Conservation (phyloP, 2,888 invertebrate genomes). For the Andrena trimmerana region DNA sequence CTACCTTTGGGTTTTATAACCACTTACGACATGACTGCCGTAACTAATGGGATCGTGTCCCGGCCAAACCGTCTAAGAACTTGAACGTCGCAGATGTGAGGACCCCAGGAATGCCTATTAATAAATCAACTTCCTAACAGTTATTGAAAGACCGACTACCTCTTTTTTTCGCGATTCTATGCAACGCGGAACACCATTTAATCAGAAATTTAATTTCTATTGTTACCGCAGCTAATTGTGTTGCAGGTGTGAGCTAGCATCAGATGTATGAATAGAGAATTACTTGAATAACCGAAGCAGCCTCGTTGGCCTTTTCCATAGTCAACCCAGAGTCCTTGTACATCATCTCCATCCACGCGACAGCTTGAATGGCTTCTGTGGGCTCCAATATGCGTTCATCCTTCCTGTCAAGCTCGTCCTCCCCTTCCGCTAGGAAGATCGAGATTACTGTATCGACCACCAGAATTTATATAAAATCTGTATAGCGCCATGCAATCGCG, state of each 20-base stretch:
- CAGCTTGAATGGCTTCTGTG: slow-evolving; percentile 72
- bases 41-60: no score
- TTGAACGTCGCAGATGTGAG: no score
- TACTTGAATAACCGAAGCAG: slow-evolving; percentile 79
- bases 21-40: no score
- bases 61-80: no score
- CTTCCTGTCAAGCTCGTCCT: slow-evolving; percentile 26
- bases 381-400: slow-evolving; percentile 51
- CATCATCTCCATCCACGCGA: slow-evolving; percentile 78
- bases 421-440: slow-evolving; percentile 34
- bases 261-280: neutral
- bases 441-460: neutral
- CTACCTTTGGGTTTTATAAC: no score
- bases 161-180: no score
- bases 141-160: no score
- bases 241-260: neutral
- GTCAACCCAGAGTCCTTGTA: slow-evolving; percentile 74
- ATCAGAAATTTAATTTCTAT: no score
- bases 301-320: slow-evolving; percentile 70
- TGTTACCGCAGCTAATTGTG: no score
- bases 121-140: no score
- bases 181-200: no score
- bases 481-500: neutral
- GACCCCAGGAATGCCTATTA: no score
- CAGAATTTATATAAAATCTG: neutral